A percentile compares a stretch with the other conserved stretches of the same genome.
Conservation (phyloP, 2,797 vertebrate genomes). For the Sciurus carolinensis region DNA sequence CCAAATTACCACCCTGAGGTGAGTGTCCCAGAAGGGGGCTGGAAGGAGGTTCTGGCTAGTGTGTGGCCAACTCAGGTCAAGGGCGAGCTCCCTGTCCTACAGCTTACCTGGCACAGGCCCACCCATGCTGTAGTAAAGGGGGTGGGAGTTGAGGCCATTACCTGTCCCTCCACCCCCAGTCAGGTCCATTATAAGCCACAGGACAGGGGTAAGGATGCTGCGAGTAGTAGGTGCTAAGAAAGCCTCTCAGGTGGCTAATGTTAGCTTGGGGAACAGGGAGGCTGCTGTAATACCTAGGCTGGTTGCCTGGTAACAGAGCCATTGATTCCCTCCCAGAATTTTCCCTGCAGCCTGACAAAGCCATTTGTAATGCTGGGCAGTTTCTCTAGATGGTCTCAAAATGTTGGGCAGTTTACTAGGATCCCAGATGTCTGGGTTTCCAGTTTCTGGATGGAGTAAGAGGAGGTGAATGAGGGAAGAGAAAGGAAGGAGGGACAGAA, state of each 20-base stretch:
- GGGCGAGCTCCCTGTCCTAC: not conserved
- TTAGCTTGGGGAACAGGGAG: not conserved
- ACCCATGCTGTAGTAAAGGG: not conserved
- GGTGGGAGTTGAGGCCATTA: not conserved
- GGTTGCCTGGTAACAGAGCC: conserved; percentile 55
- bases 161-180: not conserved
- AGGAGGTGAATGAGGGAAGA: not conserved
- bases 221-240: not conserved
- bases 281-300: not conserved
- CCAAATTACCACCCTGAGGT: conserved; percentile 93
- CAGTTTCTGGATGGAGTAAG: not conserved
- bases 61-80: not conserved
- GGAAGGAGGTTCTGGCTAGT: not conserved
- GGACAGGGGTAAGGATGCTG: not conserved
- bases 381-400: not conserved
- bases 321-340: not conserved
- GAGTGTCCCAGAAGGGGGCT: conserved; percentile 86
- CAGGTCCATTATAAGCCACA: not conserved
- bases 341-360: not conserved
- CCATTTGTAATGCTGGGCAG: not conserved
- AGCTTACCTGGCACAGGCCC: not conserved
- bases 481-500: not conserved
- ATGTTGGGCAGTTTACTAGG: not conserved
- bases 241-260: not conserved
- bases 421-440: not conserved